phyloP scores from a whole-genome alignment of 2,113 vertebrate genomes.

The Podiceps cristatus region DNA sequence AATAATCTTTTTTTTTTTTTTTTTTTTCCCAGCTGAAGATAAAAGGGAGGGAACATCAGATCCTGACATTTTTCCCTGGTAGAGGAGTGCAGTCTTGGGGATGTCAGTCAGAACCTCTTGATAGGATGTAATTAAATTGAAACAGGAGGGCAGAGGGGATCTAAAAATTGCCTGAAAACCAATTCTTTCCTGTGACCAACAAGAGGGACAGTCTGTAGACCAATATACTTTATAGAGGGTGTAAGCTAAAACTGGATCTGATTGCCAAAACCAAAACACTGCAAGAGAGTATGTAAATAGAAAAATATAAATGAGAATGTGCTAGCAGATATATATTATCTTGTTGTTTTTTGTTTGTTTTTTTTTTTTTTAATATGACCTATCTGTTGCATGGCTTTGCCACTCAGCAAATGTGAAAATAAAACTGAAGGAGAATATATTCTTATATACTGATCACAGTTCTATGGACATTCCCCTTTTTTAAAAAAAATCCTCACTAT shows the following conservation, averaged over 20 bases:
- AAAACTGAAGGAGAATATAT: neutral
- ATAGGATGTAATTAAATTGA: neutral
- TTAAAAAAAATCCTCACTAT: neutral
- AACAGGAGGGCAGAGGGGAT: neutral
- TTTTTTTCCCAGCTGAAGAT: neutral
- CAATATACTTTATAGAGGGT: neutral
- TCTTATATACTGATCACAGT: neutral
- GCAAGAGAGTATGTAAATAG: neutral
- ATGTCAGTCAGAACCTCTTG: neutral
- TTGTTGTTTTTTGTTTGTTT: too few relatives aligned
- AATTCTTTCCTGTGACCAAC: constrained; percentile 10
- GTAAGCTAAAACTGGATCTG: neutral
- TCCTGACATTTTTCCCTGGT: neutral
- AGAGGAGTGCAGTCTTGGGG: neutral
- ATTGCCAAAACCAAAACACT: neutral
- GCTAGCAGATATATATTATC: neutral
- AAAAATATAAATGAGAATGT: neutral
- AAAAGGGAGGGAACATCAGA: neutral
- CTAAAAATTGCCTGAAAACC: constrained; percentile 38
- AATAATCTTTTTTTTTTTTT: neutral
- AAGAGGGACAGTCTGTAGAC: neutral
- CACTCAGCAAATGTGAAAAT: neutral
- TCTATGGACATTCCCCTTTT: neutral
- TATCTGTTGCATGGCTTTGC: neutral
- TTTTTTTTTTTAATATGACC: neutral